These are phyloP conservation scores for Dreissena rostriformis DNA, from an alignment of 1,140 invertebrate genomes.

Conservation along the genomic window DNA sequence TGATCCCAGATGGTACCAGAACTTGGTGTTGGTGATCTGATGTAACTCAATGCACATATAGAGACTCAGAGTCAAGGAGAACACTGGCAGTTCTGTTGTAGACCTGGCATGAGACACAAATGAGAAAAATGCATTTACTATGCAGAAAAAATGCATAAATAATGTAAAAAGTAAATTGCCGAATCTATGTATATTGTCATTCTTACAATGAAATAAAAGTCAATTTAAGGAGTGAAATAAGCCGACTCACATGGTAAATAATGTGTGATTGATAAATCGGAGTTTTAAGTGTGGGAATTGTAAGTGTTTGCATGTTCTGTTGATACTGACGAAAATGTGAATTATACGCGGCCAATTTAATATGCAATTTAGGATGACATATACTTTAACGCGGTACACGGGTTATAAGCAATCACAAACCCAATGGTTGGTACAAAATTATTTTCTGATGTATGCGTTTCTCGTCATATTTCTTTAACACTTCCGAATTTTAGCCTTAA, in stretches of 20 bases:
- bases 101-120: constrained; percentile 17
- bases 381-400: no score
- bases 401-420: background rate
- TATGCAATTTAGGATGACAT: no score
- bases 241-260: no score
- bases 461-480: background rate
- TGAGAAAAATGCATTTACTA: no score
- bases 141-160: no score
- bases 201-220: background rate
- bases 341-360: no score
- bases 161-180: background rate
- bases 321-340: no score
- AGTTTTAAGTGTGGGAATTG: no score
- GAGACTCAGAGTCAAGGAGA: background rate
- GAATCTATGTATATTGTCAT: background rate
- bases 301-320: no score
- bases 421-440: background rate
- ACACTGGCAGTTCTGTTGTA: background rate
- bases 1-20: constrained; percentile 44
- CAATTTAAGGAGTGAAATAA: no score
- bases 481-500: background rate
- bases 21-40: constrained; percentile 38
- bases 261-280: no score
- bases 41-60: constrained; percentile 44
- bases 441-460: background rate